These are phyloP conservation scores for Polyergus mexicanus DNA, from an alignment of 1,140 invertebrate genomes.

Conservation along the genomic window DNA sequence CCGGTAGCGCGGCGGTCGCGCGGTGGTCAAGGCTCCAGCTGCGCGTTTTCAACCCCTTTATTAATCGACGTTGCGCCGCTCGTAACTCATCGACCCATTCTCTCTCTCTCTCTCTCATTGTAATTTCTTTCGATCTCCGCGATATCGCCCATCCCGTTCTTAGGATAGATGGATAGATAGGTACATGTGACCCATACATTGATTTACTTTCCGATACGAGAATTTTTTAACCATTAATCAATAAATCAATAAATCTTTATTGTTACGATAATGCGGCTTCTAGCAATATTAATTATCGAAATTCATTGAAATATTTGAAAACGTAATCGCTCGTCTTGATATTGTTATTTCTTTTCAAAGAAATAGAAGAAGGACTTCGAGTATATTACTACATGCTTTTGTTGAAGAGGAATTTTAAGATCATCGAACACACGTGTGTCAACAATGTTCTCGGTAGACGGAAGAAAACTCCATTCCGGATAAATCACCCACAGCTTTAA, in stretches of 20 bases:
- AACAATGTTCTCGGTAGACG: slow-evolving; percentile 20
- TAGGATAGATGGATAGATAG: neutral
- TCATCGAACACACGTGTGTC: slow-evolving; percentile 1
- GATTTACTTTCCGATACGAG: neutral
- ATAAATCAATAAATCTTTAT: neutral
- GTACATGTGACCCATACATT: neutral
- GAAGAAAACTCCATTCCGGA: slow-evolving; percentile 36
- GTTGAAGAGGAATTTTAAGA: neutral
- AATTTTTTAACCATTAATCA: neutral
- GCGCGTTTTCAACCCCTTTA: slow-evolving; percentile 64
- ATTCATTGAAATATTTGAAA: neutral
- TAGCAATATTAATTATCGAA: neutral
- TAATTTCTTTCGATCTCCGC: slow-evolving; percentile 41
- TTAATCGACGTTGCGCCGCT: slow-evolving; percentile 65
- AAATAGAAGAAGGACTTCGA: neutral
- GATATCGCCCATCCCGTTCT: neutral
- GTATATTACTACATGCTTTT: neutral
- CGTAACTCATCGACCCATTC: slow-evolving; percentile 69
- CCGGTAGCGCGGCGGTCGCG: slow-evolving; percentile 45
- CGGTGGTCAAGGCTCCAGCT: slow-evolving; percentile 68
- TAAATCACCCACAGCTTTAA: slow-evolving; percentile 58
- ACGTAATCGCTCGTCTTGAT: neutral
- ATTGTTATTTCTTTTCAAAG: neutral
- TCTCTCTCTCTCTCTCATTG: neutral
- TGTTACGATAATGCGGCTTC: neutral